Conservation (phyloP, 2,888 invertebrate genomes). For the Petrophora chlorosata region DNA sequence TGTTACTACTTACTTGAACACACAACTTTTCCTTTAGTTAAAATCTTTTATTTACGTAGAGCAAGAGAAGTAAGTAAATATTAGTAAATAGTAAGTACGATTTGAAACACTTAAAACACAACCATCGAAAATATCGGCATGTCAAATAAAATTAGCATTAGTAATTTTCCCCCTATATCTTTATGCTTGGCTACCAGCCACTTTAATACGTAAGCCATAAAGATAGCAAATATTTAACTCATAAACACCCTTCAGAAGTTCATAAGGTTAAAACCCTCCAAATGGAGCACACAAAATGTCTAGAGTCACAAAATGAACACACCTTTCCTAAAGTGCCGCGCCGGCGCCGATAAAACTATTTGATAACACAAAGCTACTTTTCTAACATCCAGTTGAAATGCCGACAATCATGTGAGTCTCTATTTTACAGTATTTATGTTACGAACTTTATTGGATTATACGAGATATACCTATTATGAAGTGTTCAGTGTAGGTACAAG, state of each 20-base stretch:
- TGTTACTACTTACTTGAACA: too few species aligned
- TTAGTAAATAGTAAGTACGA: too few species aligned
- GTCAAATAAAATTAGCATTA: too few species aligned
- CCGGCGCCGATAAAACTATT: slow-evolving; percentile 18
- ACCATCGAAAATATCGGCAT: too few species aligned
- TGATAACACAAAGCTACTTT: slow-evolving; percentile 24
- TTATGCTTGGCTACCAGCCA: too few species aligned
- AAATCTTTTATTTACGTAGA: too few species aligned
- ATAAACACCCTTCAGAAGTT: neutral
- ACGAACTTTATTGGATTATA: too few species aligned
- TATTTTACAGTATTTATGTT: slow-evolving; percentile 18
- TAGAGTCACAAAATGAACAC: slow-evolving; percentile 11
- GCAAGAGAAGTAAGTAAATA: too few species aligned
- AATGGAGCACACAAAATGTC: neutral
- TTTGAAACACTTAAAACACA: neutral
- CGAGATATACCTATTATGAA: neutral
- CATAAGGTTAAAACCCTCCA: neutral
- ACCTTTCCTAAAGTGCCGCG: slow-evolving; percentile 3
- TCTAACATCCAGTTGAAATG: slow-evolving; percentile 22
- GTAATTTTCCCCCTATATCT: too few species aligned
- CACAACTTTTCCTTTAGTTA: too few species aligned
- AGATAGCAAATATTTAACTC: neutral
- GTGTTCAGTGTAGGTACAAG: neutral
- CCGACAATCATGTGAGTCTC: slow-evolving; percentile 23
- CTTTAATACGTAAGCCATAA: too few species aligned